Evolutionary conservation across 1,140 invertebrate genomes (phyloP), one percentile per base, ranked within the genome.

Genomic region (Coptotermes formosanus): DNA sequence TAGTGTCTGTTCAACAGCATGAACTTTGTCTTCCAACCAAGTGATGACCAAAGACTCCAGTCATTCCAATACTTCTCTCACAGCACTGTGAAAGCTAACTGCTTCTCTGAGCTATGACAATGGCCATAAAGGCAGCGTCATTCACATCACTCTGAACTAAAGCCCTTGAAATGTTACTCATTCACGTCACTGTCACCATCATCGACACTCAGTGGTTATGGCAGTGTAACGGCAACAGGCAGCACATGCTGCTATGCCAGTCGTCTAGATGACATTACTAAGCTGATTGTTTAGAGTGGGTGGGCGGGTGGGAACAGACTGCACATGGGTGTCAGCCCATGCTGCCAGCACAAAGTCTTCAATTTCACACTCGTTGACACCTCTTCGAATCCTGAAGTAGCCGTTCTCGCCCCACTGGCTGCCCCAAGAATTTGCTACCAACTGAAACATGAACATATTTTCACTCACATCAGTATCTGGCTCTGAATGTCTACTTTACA

Each of bases 401-500:
- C 97, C 97, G 82, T 94, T 91, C 90, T 98, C 97, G 14, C 98
- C 98, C 97, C 98, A 99, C 64, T 94, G 91, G 0, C 89, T 88
- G 8, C 98, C 97, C 98, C 98, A 99, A 12, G 97, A 97, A 91
- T 98, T 97, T 81, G 96, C 96, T 43, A 95, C 96, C 88, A 97
- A 92, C 97, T 98, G 91, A 84, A 92, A 91, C 87, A 82, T 45
- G 86, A 89, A 89, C 87, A 85, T 86, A 87, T 64, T 48, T 48
- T 48, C 45, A 48, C 14, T 48, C 88, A 81, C 82, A 88, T 52
- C 69, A 48, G 14, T 48, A 16, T 48, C 59, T n/a, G 59, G 59
- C 11, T 16, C 45, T 48, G 14, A 48, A 48, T 16, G 0, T 9
- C 14, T 48, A 12, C 2, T 48, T 16, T 16, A 48, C 45, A 1